A percentile compares a stretch with the other conserved stretches of the same genome.
Evolutionary conservation across 2,113 vertebrate genomes (phyloP).

Genomic region (Oreocharis arfaki): DNA sequence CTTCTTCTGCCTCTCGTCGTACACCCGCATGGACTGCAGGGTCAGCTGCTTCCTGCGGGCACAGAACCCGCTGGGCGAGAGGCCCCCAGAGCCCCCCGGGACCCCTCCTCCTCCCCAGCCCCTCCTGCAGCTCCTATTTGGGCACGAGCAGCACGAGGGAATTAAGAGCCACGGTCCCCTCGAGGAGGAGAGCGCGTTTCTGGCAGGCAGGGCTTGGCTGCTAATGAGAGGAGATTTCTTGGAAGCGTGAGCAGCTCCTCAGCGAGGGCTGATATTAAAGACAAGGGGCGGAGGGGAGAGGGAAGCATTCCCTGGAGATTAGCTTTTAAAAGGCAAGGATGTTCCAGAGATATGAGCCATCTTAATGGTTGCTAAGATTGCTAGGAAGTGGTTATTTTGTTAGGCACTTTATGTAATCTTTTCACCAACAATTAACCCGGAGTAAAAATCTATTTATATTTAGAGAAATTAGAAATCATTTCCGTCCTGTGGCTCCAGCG

Average conservation of each 20-base stretch:
- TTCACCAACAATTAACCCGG: constrained; percentile 50
- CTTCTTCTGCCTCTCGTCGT: constrained; percentile 94
- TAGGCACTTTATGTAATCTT: constrained; percentile 37
- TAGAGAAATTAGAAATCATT: constrained; percentile 59
- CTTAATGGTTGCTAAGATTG: constrained; percentile 31
- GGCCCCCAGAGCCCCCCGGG: background rate
- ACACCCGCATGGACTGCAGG: constrained; percentile 92
- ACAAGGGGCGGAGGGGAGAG: background rate
- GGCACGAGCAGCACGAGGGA: background rate
- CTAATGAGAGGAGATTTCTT: constrained; percentile 20
- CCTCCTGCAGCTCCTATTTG: fast-evolving
- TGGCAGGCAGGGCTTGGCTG: constrained; percentile 26
- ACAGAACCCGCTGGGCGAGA: background rate
- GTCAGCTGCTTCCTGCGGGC: constrained; percentile 91
- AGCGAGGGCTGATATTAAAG: background rate
- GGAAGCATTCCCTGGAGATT: constrained; percentile 26
- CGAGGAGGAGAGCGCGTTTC: background rate
- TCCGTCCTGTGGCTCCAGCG: constrained; percentile 15
- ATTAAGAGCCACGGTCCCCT: background rate
- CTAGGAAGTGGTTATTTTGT: constrained; percentile 63
- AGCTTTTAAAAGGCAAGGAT: constrained; percentile 24
- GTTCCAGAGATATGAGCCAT: constrained; percentile 5
- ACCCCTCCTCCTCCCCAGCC: background rate
- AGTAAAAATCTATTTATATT: constrained; percentile 54
- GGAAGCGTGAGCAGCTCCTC: constrained; percentile 6